Evolutionary conservation across 2,888 invertebrate genomes (phyloP).

Genomic region (Metalampra italica): DNA sequence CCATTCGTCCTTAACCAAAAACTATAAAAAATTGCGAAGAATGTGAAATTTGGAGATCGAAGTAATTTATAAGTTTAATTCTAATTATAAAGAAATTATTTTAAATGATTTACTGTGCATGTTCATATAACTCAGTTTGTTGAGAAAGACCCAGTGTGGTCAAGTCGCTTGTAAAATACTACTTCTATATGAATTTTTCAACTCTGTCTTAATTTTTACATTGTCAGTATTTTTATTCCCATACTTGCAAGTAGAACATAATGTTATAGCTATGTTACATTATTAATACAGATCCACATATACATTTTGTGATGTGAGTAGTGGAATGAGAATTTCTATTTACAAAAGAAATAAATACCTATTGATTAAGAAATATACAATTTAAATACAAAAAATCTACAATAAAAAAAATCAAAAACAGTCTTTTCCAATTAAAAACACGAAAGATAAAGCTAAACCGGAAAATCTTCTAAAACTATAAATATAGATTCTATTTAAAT

Average conservation of each 20-base stretch:
- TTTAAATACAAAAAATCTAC: constrained; percentile 23
- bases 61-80: not conserved
- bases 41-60: constrained; percentile 14
- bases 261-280: no score
- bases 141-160: no score
- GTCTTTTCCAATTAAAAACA: constrained; percentile 13
- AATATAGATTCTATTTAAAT: not conserved
- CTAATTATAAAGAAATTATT: not conserved
- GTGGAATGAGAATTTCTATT: constrained; percentile 17
- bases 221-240: no score
- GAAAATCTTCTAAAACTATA: not conserved
- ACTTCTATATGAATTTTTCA: no score
- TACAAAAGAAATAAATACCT: not conserved
- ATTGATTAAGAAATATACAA: constrained; percentile 14
- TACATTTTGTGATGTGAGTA: constrained; percentile 27
- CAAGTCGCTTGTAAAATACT: no score
- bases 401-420: constrained; percentile 23
- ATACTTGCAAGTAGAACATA: no score
- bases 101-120: not conserved
- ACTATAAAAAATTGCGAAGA: constrained; percentile 16
- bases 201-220: no score
- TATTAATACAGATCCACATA: no score
- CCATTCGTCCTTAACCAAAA: constrained; percentile 54
- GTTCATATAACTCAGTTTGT: no score
- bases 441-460: not conserved